A percentile compares a stretch with the other conserved stretches of the same genome.
These are phyloP conservation scores for Limnephilus lunatus DNA, from an alignment of 2,888 invertebrate species.

Conservation along the genomic window DNA sequence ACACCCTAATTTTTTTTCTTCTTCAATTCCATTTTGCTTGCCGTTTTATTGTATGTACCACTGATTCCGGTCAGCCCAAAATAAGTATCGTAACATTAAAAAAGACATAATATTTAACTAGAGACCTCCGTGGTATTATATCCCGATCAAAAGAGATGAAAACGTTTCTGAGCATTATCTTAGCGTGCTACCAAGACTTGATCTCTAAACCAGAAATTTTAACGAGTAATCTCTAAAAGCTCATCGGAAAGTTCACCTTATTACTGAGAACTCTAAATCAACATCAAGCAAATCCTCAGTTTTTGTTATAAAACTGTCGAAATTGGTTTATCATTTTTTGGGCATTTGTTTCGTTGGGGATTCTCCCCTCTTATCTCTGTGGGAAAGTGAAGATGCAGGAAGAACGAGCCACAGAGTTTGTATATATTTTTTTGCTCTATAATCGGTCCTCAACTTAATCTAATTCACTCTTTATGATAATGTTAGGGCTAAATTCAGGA, in stretches of 20 bases:
- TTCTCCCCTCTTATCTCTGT: conserved; percentile 41
- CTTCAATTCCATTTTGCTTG: too few relatives aligned
- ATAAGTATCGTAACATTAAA: not conserved
- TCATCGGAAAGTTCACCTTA: not conserved
- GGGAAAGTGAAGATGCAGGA: conserved; percentile 45
- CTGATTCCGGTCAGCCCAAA: not conserved
- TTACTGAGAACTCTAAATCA: not conserved
- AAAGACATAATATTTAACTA: not conserved
- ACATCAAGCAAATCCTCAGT: not conserved
- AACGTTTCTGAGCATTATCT: conserved; percentile 32
- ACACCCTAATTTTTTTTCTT: too few relatives aligned
- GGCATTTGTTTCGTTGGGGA: not conserved
- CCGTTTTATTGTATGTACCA: not conserved
- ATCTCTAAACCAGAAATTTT: not conserved
- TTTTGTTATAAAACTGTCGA: not conserved
- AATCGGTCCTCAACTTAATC: conserved; percentile 22
- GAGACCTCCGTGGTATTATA: not conserved
- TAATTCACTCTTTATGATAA: conserved; percentile 17
- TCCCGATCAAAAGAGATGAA: conserved; percentile 22
- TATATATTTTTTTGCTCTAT: conserved; percentile 20
- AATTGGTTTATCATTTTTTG: not conserved
- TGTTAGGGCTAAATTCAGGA: not conserved
- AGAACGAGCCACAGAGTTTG: conserved; percentile 26
- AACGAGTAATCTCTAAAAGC: not conserved
- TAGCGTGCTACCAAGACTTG: conserved; percentile 22